phyloP scores from a whole-genome alignment of 64 coral and sea anemone genomes.

The Dendronephthya gigantea region DNA sequence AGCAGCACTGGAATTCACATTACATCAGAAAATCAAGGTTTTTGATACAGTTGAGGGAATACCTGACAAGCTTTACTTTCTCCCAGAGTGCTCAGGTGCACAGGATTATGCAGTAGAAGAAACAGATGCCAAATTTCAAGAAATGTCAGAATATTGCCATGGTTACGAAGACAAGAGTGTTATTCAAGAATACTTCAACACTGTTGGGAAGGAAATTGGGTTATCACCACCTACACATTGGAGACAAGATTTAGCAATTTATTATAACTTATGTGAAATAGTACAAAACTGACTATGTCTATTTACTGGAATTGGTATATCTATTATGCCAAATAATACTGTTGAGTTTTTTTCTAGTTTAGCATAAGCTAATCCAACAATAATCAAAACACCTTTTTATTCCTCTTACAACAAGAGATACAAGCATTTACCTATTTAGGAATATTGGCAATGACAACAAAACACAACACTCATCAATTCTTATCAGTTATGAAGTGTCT shows the following conservation, averaged over 20 bases:
- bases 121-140: neutral
- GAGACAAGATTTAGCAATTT: neutral
- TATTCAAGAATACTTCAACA: neutral
- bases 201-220: neutral
- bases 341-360: no score
- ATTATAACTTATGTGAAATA: no score
- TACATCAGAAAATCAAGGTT: neutral
- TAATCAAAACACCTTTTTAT: no score
- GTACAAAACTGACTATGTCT: no score
- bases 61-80: slow-evolving; percentile 19
- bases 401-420: no score
- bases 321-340: no score
- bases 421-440: no score
- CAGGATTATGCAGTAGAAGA: neutral
- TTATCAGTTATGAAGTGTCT: no score
- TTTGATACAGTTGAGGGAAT: neutral
- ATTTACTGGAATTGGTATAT: no score
- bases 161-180: neutral
- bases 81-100: slow-evolving; percentile 28
- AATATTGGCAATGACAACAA: no score
- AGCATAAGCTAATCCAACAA: no score
- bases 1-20: slow-evolving; percentile 2
- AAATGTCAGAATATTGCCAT: neutral
- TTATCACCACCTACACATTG: neutral
- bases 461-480: no score